Percentiles rank a stretch among this genome's conserved stretches.
phyloP scores from a whole-genome alignment of 2,888 invertebrate genomes.

The Hydroisotoma schaefferi region DNA sequence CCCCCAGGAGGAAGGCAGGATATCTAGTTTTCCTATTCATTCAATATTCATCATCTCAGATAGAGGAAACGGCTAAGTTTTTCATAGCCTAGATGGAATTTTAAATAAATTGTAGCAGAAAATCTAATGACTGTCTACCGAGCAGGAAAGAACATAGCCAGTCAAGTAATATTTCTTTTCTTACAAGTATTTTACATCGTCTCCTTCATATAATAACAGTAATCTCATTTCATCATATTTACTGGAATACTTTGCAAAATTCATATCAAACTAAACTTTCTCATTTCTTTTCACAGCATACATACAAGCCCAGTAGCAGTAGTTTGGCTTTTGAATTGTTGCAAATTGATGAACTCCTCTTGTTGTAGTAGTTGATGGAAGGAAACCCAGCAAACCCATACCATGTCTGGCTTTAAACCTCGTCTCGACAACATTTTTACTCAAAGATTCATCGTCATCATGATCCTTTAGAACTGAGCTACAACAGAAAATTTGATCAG shows the following conservation, averaged over 20 bases:
- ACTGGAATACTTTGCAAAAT: slow-evolving; percentile 48
- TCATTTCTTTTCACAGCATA: slow-evolving; percentile 21
- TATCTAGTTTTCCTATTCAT: slow-evolving; percentile 47
- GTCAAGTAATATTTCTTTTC: slow-evolving; percentile 19
- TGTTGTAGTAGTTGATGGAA: no score
- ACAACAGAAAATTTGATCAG: no score
- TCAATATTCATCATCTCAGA: slow-evolving; percentile 49
- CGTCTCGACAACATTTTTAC: no score
- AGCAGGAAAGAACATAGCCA: slow-evolving; percentile 41
- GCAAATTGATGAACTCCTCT: no score
- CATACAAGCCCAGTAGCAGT: no score
- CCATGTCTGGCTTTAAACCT: no score
- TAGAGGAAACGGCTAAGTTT: slow-evolving; percentile 48
- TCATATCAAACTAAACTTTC: slow-evolving; percentile 44
- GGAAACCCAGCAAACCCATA: no score
- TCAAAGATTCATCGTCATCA: no score
- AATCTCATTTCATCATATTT: no score
- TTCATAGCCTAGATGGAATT: slow-evolving; percentile 49
- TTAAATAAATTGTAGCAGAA: slow-evolving; percentile 50
- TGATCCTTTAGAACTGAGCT: no score
- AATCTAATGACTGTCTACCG: slow-evolving; percentile 49
- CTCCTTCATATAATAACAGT: slow-evolving; percentile 20
- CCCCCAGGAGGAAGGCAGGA: slow-evolving; percentile 47
- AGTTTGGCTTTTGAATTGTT: no score
- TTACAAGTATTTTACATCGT: no score